These are phyloP conservation scores for Gallinago paraguaiae DNA, from an alignment of 2,113 vertebrate genomes.

Conservation along the genomic window DNA sequence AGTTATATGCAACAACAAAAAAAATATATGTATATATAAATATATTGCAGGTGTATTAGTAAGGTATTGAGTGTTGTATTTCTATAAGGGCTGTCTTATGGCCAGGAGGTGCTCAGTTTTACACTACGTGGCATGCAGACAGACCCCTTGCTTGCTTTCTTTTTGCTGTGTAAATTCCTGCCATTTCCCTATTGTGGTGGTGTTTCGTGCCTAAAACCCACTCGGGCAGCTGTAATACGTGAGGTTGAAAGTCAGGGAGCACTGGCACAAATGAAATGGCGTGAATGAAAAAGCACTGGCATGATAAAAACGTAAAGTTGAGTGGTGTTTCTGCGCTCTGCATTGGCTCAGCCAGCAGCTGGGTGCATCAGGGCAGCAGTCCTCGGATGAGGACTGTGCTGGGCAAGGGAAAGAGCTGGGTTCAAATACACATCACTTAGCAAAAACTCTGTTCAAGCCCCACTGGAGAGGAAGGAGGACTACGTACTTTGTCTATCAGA, in stretches of 20 bases:
- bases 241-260: neutral
- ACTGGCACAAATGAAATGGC: neutral
- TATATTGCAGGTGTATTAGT: neutral
- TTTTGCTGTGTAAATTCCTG: neutral
- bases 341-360: neutral
- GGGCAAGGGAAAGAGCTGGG: neutral
- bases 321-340: neutral
- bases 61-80: neutral
- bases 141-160: neutral
- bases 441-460: neutral
- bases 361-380: neutral
- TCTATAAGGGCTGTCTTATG: neutral
- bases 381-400: neutral
- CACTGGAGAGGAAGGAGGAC: neutral
- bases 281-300: neutral
- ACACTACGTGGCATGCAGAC: neutral
- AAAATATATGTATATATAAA: neutral
- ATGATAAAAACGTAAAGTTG: neutral
- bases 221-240: neutral
- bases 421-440: neutral
- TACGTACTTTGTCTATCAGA: neutral
- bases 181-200: neutral
- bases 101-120: neutral
- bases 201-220: neutral
- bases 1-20: neutral